phyloP scores from a whole-genome alignment of 92 coral and sea anemone genomes.

The Siderastrea radians region DNA sequence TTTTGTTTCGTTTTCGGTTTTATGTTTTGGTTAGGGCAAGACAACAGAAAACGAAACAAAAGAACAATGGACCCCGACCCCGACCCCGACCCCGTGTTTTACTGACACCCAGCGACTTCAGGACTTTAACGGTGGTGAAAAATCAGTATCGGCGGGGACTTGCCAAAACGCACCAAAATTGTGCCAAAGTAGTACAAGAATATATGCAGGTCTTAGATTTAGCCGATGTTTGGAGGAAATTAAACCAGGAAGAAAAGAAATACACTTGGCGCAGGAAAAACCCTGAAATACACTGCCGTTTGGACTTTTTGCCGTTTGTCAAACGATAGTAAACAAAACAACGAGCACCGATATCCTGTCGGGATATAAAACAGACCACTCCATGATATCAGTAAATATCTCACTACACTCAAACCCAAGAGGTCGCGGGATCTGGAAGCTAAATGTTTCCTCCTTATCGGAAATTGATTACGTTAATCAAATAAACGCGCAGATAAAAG shows the following conservation, averaged over 20 bases:
- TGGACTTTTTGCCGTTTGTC: constrained; percentile 29
- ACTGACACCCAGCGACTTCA: not conserved
- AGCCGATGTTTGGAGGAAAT: constrained; percentile 20
- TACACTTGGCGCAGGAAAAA: constrained; percentile 12
- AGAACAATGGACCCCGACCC: too few species aligned
- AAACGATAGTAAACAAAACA: not conserved
- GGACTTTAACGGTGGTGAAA: constrained; percentile 18
- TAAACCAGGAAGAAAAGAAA: not conserved
- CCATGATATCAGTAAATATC: not conserved
- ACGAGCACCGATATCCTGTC: constrained; percentile 13
- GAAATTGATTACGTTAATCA: too few species aligned
- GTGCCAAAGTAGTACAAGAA: not conserved
- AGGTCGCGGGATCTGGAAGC: too few species aligned
- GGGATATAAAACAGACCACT: constrained; percentile 33
- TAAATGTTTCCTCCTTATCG: too few species aligned
- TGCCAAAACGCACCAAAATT: constrained; percentile 21
- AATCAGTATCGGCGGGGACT: constrained; percentile 47
- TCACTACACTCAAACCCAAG: too few species aligned
- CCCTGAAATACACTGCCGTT: constrained; percentile 18
- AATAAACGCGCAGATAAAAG: too few species aligned
- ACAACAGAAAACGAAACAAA: too few species aligned
- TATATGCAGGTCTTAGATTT: not conserved
- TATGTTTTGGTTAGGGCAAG: too few species aligned
- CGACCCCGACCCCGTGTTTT: too few species aligned
- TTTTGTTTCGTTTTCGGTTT: too few species aligned